Conservation (phyloP, 1,140 invertebrate genomes). For the Grapholita molesta region DNA sequence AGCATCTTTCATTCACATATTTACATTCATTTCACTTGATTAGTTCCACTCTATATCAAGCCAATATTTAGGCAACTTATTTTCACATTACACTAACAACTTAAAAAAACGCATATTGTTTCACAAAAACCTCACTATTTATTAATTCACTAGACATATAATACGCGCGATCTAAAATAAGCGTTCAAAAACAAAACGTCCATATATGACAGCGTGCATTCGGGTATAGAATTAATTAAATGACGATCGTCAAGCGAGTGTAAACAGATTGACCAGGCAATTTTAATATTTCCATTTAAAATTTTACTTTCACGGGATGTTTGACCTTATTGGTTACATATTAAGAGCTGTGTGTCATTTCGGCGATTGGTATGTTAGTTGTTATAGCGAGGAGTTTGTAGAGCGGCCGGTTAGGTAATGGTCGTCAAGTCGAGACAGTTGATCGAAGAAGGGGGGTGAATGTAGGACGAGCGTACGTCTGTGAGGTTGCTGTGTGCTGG, state of each 20-base stretch:
- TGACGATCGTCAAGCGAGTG: slow-evolving; percentile 63
- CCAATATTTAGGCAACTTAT: slow-evolving; percentile 14
- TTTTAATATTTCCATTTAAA: slow-evolving; percentile 39
- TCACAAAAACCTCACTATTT: neutral
- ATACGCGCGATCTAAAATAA: slow-evolving; percentile 25
- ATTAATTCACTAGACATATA: neutral
- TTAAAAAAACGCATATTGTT: neutral
- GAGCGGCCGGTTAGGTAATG: slow-evolving; percentile 65
- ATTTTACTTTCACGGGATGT: slow-evolving; percentile 29
- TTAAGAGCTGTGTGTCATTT: slow-evolving; percentile 31
- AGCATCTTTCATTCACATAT: slow-evolving; percentile 60
- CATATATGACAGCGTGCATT: slow-evolving; percentile 48
- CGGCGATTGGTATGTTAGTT: slow-evolving; percentile 23
- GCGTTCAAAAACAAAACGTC: slow-evolving; percentile 24
- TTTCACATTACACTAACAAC: neutral
- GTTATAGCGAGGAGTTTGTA: slow-evolving; percentile 56
- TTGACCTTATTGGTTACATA: slow-evolving; percentile 36
- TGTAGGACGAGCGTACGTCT: slow-evolving; percentile 57
- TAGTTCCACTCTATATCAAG: slow-evolving; percentile 23
- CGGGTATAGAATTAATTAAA: slow-evolving; percentile 71
- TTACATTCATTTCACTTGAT: slow-evolving; percentile 28
- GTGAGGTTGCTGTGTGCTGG: slow-evolving; percentile 39
- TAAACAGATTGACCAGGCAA: slow-evolving; percentile 63
- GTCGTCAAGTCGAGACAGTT: slow-evolving; percentile 57
- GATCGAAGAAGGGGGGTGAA: slow-evolving; percentile 68